These are phyloP conservation scores for Drosophila eugracilis DNA, from an alignment of 1,140 invertebrate species.

Conservation along the genomic window DNA sequence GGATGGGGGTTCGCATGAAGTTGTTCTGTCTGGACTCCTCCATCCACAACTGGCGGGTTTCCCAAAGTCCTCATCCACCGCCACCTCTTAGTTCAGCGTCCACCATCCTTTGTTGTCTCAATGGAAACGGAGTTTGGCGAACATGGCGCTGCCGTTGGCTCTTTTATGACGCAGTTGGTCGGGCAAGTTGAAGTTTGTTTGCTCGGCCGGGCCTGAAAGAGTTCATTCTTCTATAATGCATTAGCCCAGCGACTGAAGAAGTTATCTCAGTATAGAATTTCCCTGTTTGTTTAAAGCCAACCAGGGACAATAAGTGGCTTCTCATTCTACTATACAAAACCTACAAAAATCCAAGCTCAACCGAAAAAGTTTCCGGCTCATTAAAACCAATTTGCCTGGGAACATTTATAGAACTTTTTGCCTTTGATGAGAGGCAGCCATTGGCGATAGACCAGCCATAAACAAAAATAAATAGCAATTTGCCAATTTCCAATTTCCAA, in stretches of 20 bases:
- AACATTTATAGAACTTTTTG: constrained; percentile 41
- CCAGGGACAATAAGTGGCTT: constrained; percentile 20
- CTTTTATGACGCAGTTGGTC: constrained; percentile 55
- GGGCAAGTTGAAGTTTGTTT: constrained; percentile 47
- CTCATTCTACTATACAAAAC: background rate
- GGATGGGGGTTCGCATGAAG: constrained; percentile 49
- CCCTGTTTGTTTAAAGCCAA: constrained; percentile 33
- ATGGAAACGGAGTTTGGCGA: constrained; percentile 31
- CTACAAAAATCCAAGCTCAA: constrained; percentile 22
- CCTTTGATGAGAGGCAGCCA: constrained; percentile 28
- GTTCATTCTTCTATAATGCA: constrained; percentile 57
- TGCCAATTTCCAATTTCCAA: constrained; percentile 59
- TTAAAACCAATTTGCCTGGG: constrained; percentile 48
- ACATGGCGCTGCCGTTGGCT: constrained; percentile 33
- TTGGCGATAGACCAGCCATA: constrained; percentile 11
- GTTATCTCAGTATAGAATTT: constrained; percentile 25
- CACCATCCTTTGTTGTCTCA: constrained; percentile 72
- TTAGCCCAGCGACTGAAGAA: constrained; percentile 19
- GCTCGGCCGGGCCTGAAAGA: constrained; percentile 27
- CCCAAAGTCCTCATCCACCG: constrained; percentile 9
- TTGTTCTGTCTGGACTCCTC: constrained; percentile 53
- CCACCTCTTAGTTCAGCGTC: constrained; percentile 1
- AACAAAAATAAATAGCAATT: constrained; percentile 48
- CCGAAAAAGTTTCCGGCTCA: constrained; percentile 43
- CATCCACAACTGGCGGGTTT: constrained; percentile 47